Evolutionary conservation across 1,140 invertebrate species (phyloP).

Genomic region (Holotrichia oblita): DNA sequence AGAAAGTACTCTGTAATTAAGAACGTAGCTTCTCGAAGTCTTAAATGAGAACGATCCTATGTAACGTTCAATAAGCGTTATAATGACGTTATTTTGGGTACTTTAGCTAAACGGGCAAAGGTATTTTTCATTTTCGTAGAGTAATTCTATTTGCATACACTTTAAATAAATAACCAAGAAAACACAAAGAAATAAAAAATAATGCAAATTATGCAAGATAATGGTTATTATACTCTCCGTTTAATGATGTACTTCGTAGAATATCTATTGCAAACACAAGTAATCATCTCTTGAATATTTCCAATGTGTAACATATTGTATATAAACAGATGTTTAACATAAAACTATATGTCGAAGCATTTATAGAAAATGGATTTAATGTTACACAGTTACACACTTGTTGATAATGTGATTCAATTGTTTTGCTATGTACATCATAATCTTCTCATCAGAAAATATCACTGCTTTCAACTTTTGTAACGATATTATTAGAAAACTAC

Average conservation of each 20-base stretch:
- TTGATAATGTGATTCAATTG: no score
- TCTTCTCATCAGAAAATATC: no score
- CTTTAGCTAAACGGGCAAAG: constrained; percentile 3
- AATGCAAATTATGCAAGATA: neutral
- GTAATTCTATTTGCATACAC: constrained; percentile 15
- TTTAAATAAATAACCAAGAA: neutral
- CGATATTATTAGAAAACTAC: no score
- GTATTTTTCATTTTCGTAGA: constrained; percentile 11
- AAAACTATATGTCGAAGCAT: no score
- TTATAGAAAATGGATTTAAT: no score
- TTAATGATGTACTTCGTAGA: neutral
- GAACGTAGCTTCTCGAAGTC: constrained; percentile 7
- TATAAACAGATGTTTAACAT: no score
- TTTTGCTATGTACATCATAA: no score
- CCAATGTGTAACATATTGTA: no score
- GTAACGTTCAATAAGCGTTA: constrained; percentile 18
- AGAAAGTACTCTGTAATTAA: constrained; percentile 23
- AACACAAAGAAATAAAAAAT: neutral
- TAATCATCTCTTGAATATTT: no score
- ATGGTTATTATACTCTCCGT: neutral
- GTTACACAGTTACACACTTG: no score
- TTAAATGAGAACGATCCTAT: neutral
- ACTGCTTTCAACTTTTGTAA: no score
- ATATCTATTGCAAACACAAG: no score
- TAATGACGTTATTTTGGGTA: constrained; percentile 26